Percentiles rank a stretch among this genome's conserved stretches.
phyloP scores from a whole-genome alignment of 2,888 invertebrate species.

The Timandra comae region DNA sequence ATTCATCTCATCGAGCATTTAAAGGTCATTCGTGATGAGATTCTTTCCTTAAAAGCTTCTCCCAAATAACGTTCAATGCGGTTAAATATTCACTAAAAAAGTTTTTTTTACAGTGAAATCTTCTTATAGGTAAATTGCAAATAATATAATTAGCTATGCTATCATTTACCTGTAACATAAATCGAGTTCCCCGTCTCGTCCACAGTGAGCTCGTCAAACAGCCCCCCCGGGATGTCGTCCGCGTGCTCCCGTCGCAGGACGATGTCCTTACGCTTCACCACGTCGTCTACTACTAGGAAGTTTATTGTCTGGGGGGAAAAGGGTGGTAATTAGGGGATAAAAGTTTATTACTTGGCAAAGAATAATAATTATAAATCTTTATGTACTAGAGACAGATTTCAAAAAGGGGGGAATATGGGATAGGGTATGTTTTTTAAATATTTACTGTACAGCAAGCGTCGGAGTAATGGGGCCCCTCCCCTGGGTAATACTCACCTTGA shows the following conservation, averaged over 20 bases:
- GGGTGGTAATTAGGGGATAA: not conserved
- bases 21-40: too few species aligned
- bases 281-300: conserved; percentile 53
- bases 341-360: not conserved
- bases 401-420: not conserved
- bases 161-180: conserved; percentile 56
- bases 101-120: too few species aligned
- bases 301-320: conserved; percentile 36
- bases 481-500: too few species aligned
- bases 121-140: too few species aligned
- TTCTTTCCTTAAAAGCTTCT: too few species aligned
- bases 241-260: conserved; percentile 39
- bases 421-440: not conserved
- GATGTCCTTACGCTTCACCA: conserved; percentile 49
- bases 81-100: too few species aligned
- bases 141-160: too few species aligned
- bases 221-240: conserved; percentile 43
- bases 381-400: not conserved
- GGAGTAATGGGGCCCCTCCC: too few species aligned
- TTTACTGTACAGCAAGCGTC: too few species aligned
- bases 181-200: conserved; percentile 36
- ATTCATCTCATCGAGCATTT: too few species aligned
- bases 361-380: not conserved
- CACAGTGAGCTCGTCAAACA: conserved; percentile 35
- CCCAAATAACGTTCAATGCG: too few species aligned